Conservation (phyloP, 2,888 invertebrate species). For the Yponomeuta sedellus region DNA sequence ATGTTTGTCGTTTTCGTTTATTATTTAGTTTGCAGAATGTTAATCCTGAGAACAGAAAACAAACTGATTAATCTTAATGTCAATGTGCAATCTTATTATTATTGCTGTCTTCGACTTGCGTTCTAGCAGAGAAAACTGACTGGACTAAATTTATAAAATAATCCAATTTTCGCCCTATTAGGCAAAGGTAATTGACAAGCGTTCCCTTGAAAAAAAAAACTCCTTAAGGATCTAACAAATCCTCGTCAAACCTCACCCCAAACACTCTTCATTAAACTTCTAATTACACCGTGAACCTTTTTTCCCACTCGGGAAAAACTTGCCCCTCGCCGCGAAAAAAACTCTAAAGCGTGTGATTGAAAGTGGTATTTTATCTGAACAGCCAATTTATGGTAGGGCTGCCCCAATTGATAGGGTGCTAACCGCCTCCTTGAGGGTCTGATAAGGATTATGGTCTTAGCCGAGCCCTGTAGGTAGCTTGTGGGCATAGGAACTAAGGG, state of each 20-base stretch:
- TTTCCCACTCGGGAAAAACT: background rate
- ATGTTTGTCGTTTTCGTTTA: too few relatives aligned
- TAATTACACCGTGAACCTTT: background rate
- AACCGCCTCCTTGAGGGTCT: constrained; percentile 45
- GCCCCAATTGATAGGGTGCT: constrained; percentile 54
- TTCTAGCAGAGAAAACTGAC: too few relatives aligned
- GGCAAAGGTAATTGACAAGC: too few relatives aligned
- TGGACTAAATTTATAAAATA: too few relatives aligned
- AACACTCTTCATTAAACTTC: constrained; percentile 2
- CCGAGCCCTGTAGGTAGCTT: constrained; percentile 29
- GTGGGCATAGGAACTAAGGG: constrained; percentile 16
- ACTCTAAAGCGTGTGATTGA: constrained; percentile 35
- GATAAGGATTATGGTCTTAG: constrained; percentile 53
- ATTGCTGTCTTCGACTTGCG: too few relatives aligned
- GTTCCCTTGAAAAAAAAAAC: too few relatives aligned
- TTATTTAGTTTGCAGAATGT: too few relatives aligned
- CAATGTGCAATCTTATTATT: too few relatives aligned
- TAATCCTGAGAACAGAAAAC: too few relatives aligned
- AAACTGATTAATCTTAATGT: too few relatives aligned
- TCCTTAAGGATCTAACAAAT: background rate
- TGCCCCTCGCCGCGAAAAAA: constrained; percentile 8
- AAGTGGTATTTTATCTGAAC: constrained; percentile 48
- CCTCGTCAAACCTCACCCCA: background rate
- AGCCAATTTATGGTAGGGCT: constrained; percentile 45
- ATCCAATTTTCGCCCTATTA: too few relatives aligned